Evolutionary conservation across 2,113 vertebrate genomes (phyloP).

Genomic region (Boleophthalmus pectinirostris): DNA sequence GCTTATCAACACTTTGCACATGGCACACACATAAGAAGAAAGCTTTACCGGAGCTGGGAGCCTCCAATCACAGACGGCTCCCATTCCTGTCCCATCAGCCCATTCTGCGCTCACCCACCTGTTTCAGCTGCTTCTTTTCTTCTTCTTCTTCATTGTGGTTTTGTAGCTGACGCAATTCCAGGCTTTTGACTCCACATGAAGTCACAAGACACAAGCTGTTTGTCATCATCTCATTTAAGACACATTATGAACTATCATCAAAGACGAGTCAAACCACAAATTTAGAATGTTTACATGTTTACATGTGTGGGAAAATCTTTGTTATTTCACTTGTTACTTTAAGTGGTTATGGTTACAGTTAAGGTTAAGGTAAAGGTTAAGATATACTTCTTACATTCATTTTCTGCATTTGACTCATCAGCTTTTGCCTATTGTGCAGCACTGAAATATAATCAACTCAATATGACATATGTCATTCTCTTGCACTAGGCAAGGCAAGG

Average conservation of each 20-base stretch:
- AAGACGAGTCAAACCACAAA: neutral
- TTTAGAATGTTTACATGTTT: neutral
- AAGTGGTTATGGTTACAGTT: neutral
- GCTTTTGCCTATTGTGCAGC: too few species aligned
- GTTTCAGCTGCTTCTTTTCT: conserved; percentile 51
- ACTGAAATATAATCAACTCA: neutral
- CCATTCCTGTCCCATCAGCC: conserved; percentile 66
- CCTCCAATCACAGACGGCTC: conserved; percentile 67
- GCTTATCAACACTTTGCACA: conserved; percentile 77
- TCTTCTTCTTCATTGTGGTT: conserved; percentile 30
- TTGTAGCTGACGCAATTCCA: conserved; percentile 50
- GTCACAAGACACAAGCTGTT: conserved; percentile 23
- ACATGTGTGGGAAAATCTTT: too few species aligned
- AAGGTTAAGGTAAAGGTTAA: neutral
- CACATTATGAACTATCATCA: neutral
- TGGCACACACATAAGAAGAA: conserved; percentile 68
- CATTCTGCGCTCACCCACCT: conserved; percentile 65
- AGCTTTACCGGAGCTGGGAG: conserved; percentile 64
- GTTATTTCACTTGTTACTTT: too few species aligned
- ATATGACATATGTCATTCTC: neutral
- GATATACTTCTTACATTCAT: too few species aligned
- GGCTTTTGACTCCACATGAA: conserved; percentile 12
- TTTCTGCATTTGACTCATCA: neutral
- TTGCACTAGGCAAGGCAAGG: too few species aligned
- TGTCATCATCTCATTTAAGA: neutral